These are phyloP conservation scores for Syngnathus acus DNA, from an alignment of 2,797 vertebrate genomes.

Conservation along the genomic window DNA sequence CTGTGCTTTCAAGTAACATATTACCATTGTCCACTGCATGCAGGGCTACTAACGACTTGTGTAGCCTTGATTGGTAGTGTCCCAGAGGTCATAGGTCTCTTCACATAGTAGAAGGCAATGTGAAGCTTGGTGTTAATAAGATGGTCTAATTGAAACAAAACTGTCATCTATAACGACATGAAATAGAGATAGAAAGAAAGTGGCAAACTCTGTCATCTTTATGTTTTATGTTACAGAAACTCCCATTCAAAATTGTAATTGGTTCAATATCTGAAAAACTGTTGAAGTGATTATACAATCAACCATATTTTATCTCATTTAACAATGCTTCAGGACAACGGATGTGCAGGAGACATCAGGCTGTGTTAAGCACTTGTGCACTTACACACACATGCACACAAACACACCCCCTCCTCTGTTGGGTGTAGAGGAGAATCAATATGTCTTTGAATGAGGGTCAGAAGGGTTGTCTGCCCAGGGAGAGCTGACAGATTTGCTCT, in stretches of 20 bases:
- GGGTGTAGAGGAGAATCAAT: conserved; percentile 78
- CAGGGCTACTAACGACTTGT: too few species aligned
- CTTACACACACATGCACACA: conserved; percentile 23
- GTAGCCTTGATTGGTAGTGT: not conserved
- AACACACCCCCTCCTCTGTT: conserved; percentile 57
- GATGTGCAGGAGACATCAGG: conserved; percentile 43
- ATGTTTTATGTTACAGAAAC: not conserved
- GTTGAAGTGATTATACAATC: conserved; percentile 24
- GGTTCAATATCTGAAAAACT: conserved; percentile 10
- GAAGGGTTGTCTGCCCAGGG: conserved; percentile 77
- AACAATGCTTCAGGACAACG: conserved; percentile 24
- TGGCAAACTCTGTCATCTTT: not conserved
- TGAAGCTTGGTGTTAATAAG: not conserved
- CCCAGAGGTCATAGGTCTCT: not conserved
- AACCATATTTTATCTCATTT: conserved; percentile 27
- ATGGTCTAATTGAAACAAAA: not conserved
- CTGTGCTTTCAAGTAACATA: not conserved
- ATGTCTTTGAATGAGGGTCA: conserved; percentile 83
- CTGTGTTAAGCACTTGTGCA: conserved; percentile 53
- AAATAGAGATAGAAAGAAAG: not conserved
- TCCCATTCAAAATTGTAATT: conserved; percentile 1
- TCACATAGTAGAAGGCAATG: not conserved
- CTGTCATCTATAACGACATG: not conserved
- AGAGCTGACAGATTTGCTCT: conserved; percentile 83
- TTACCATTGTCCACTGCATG: not conserved